A percentile compares a stretch with the other conserved stretches of the same genome.
phyloP scores from a whole-genome alignment of 2,888 invertebrate species.

The Elmis aenea region DNA sequence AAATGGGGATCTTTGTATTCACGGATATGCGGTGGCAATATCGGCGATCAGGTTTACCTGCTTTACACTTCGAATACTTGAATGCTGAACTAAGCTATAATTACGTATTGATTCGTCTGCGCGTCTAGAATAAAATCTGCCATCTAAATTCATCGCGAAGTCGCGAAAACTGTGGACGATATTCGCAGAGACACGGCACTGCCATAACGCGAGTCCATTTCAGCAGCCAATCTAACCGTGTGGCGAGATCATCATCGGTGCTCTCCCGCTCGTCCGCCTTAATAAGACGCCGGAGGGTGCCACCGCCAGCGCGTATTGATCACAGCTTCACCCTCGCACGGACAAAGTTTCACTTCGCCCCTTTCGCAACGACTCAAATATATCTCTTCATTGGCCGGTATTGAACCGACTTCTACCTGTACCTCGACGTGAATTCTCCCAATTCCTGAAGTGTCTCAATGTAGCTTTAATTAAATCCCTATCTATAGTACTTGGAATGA shows the following conservation, averaged over 20 bases:
- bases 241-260: conserved; percentile 34
- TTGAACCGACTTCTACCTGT: conserved; percentile 24
- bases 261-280: conserved; percentile 33
- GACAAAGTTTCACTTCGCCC: conserved; percentile 38
- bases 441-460: conserved; percentile 31
- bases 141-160: conserved; percentile 22
- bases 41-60: conserved; percentile 20
- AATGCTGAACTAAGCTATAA: conserved; percentile 21
- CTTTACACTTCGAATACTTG: conserved; percentile 14
- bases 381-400: conserved; percentile 32
- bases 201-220: conserved; percentile 21
- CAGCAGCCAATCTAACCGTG: conserved; percentile 19
- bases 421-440: conserved; percentile 25
- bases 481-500: conserved; percentile 29
- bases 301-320: conserved; percentile 37
- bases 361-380: conserved; percentile 33
- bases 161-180: conserved; percentile 21
- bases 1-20: conserved; percentile 25
- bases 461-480: conserved; percentile 37
- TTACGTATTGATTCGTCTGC: conserved; percentile 25
- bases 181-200: too few species aligned
- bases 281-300: conserved; percentile 38
- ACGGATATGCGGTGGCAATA: conserved; percentile 15
- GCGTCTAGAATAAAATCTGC: conserved; percentile 21
- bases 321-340: conserved; percentile 29